Evolutionary conservation across 2,888 invertebrate genomes (phyloP).

Genomic region (Agrilus biguttatus): DNA sequence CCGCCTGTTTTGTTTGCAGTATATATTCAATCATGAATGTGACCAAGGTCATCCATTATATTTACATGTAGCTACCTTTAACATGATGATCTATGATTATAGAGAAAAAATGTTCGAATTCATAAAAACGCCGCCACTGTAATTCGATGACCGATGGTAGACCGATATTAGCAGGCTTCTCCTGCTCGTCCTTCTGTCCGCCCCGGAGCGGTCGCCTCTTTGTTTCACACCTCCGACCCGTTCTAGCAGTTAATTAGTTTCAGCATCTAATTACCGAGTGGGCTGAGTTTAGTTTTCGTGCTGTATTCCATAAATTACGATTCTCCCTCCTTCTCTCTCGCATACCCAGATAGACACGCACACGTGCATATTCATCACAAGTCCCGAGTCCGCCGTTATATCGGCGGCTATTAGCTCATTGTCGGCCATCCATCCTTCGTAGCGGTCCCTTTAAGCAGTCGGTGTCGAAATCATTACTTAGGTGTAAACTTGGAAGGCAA

Average conservation of each 20-base stretch:
- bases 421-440: slow-evolving; percentile 22
- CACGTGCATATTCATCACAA: too few relatives aligned
- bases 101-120: too few relatives aligned
- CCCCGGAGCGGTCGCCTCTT: slow-evolving; percentile 29
- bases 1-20: too few relatives aligned
- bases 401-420: slow-evolving; percentile 21
- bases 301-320: slow-evolving; percentile 31
- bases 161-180: slow-evolving; percentile 5
- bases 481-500: slow-evolving; percentile 36
- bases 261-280: slow-evolving; percentile 35
- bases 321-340: slow-evolving; percentile 5
- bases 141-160: slow-evolving; percentile 3
- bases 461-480: slow-evolving; percentile 39
- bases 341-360: background rate
- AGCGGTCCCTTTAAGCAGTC: slow-evolving; percentile 32
- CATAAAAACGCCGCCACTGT: slow-evolving; percentile 8
- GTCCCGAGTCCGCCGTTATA: slow-evolving; percentile 1
- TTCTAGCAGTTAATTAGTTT: slow-evolving; percentile 36
- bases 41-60: too few relatives aligned
- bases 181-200: slow-evolving; percentile 7
- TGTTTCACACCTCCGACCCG: slow-evolving; percentile 35
- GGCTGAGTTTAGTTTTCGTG: slow-evolving; percentile 30
- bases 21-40: too few relatives aligned
- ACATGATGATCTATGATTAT: too few relatives aligned
- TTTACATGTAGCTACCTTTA: too few relatives aligned